These are phyloP conservation scores for Eurypyga helias DNA, from an alignment of 2,113 vertebrate genomes.

Conservation along the genomic window DNA sequence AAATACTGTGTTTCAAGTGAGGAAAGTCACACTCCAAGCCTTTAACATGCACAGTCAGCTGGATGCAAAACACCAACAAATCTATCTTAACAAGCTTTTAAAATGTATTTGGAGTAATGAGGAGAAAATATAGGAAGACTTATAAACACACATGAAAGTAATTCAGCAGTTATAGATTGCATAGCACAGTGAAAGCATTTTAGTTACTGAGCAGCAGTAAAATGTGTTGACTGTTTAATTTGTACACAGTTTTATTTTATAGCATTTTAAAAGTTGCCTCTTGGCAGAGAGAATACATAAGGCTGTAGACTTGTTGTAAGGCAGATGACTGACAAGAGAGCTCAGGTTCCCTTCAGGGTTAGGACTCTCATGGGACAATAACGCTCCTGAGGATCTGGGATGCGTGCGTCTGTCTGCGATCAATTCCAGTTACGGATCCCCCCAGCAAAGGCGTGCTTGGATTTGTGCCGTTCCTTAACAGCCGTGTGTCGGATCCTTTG, in stretches of 20 bases:
- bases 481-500: background rate
- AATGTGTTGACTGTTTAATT: constrained; percentile 19
- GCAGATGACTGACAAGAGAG: background rate
- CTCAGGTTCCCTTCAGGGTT: background rate
- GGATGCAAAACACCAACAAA: constrained; percentile 17
- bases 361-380: background rate
- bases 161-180: constrained; percentile 38
- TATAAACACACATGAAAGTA: constrained; percentile 56
- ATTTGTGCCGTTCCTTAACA: background rate
- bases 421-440: background rate
- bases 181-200: constrained; percentile 13
- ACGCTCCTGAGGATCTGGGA: background rate
- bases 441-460: too few relatives aligned
- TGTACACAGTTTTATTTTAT: constrained; percentile 9
- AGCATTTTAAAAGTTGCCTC: constrained; percentile 41
- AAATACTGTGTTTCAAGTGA: constrained; percentile 31
- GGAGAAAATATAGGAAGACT: constrained; percentile 15
- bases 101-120: constrained; percentile 37
- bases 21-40: background rate
- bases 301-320: background rate
- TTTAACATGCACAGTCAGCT: constrained; percentile 52
- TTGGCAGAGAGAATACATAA: constrained; percentile 9
- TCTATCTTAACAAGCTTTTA: constrained; percentile 51
- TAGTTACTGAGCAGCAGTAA: constrained; percentile 36
- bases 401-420: accelerated